Conservation (phyloP, 2,797 vertebrate species). For the Adrianichthys oophorus region DNA sequence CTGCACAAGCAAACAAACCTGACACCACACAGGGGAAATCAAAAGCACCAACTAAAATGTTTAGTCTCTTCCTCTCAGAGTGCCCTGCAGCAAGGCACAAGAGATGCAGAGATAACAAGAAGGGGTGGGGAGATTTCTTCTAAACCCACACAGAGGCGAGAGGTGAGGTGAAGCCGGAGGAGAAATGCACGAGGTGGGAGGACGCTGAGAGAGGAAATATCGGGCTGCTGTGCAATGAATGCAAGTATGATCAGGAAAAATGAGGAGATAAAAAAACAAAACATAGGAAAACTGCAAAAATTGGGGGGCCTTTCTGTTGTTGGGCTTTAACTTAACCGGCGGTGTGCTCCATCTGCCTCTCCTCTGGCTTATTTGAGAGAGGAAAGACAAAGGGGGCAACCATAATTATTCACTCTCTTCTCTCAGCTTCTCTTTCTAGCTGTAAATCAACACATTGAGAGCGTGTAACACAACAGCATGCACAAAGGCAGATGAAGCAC, state of each 20-base stretch:
- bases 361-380: conserved; percentile 76
- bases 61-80: conserved; percentile 52
- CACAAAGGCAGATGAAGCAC: conserved; percentile 44
- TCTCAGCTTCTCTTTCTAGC: conserved; percentile 48
- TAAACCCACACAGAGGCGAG: conserved; percentile 46
- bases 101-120: conserved; percentile 16
- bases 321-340: conserved; percentile 71
- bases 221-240: conserved; percentile 24
- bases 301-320: conserved; percentile 70
- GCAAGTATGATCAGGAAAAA: conserved; percentile 47
- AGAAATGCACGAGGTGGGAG: conserved; percentile 10
- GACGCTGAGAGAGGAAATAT: conserved; percentile 8
- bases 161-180: conserved; percentile 60
- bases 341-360: conserved; percentile 67
- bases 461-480: conserved; percentile 51
- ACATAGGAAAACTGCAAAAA: conserved; percentile 31
- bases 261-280: conserved; percentile 7
- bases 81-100: conserved; percentile 54
- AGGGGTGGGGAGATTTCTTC: conserved; percentile 11
- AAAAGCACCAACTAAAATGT: conserved; percentile 59
- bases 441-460: conserved; percentile 56
- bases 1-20: conserved; percentile 43
- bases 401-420: conserved; percentile 72
- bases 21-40: conserved; percentile 61
- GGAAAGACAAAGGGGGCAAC: conserved; percentile 74